Evolutionary conservation across 1,140 invertebrate species (phyloP), one percentile per base, ranked within the genome.

Genomic region (Cydia strobilella): DNA sequence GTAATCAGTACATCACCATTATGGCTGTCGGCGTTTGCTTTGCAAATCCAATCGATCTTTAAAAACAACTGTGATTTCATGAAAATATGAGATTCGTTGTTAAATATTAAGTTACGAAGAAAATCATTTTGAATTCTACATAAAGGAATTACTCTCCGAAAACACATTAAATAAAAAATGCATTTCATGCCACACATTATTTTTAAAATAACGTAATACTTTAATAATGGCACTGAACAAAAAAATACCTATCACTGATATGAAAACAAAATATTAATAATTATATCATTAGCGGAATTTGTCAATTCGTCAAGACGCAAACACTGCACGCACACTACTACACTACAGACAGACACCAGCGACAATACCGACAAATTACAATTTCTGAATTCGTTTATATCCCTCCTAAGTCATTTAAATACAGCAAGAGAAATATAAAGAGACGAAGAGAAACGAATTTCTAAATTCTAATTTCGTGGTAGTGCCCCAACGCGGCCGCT

Each of bases 121-220:
- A 85, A 80, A 78, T 79, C 78, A 74, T 78, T 77, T 82, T 79
- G 77, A 77, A 77, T 77, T 77, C 79, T 76, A 84, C 78, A 75
- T 82, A 82, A 80, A 80, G 78, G 82, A 80, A 79, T 83, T 80
- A 78, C 48, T 51, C 69, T 69, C 75, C 74, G 31, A 69, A 77
- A 78, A 35, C 79, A 82, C 82, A 81, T 86, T 75, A 76, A 80
- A 82, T 83, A 89, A 87, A 86, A 86, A 87, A 88, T 92, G 88
- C 89, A 90, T 92, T 89, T 87, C 69, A 91, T 91, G 90, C 89
- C 87, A 89, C 84, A 87, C 82, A 89, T 88, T 84, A 86, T 89
- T 90, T 86, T 86, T 79, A 86, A 89, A 87, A 90, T 90, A 90
- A 90, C 84, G 86, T 88, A 91, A 90, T 89, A 89, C 87, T 91